phyloP scores from a whole-genome alignment of 2,888 invertebrate genomes.

The Drosophila dives region DNA sequence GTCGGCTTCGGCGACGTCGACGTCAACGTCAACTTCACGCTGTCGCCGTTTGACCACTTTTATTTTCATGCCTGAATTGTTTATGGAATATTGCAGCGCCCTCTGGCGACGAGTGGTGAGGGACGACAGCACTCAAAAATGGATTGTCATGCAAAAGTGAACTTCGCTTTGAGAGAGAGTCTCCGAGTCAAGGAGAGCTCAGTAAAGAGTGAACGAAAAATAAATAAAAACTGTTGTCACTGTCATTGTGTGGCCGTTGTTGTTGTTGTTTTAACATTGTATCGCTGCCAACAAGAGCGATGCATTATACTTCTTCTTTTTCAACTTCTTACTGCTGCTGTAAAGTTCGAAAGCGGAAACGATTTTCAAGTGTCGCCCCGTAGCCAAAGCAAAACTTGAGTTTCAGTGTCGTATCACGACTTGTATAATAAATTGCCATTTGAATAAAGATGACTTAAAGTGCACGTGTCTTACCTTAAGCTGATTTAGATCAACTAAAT shows the following conservation, averaged over 20 bases:
- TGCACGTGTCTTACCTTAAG: neutral
- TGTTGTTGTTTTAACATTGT: constrained; percentile 7
- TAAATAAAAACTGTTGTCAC: constrained; percentile 63
- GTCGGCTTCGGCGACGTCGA: constrained; percentile 7
- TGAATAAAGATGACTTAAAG: neutral
- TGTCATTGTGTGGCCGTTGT: constrained; percentile 29
- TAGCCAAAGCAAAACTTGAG: constrained; percentile 5
- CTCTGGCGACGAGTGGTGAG: constrained; percentile 3
- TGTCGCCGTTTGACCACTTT: constrained; percentile 70
- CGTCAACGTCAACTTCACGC: constrained; percentile 4
- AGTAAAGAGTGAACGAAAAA: constrained; percentile 68
- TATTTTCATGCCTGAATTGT: constrained; percentile 80
- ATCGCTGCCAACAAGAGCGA: constrained; percentile 23
- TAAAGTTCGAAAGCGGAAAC: constrained; percentile 55
- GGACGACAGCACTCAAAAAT: constrained; percentile 48
- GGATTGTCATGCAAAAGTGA: constrained; percentile 78
- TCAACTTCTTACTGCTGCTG: neutral
- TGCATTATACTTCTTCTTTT: constrained; percentile 21
- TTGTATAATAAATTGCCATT: neutral
- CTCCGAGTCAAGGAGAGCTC: constrained; percentile 36
- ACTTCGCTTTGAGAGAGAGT: constrained; percentile 58
- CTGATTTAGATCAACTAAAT: neutral
- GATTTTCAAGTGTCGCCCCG: constrained; percentile 44
- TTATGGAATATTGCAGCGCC: constrained; percentile 55
- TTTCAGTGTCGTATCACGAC: neutral